Evolutionary conservation across 1,140 invertebrate genomes (phyloP).

Genomic region (Drosophila nannoptera): DNA sequence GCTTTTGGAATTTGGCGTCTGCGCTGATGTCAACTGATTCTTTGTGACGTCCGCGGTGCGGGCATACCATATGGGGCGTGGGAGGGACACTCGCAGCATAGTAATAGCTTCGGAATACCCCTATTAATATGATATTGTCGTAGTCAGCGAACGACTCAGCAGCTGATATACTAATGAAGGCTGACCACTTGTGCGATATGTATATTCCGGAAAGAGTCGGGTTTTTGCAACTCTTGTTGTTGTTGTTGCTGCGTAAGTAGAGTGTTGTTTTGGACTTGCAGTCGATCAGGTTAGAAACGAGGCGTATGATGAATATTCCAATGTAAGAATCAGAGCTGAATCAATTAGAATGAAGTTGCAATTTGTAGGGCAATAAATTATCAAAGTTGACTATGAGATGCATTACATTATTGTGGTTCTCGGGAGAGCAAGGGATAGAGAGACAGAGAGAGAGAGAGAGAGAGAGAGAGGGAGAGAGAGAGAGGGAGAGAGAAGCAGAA

Average conservation of each 20-base stretch:
- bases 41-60: conserved; percentile 24
- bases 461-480: not conserved
- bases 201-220: not conserved
- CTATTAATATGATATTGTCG: conserved; percentile 28
- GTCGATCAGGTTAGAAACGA: not conserved
- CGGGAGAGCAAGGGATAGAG: not conserved
- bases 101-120: conserved; percentile 17
- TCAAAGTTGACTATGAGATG: no score
- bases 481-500: not conserved
- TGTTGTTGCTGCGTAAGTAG: conserved; percentile 9
- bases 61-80: conserved; percentile 3
- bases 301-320: no score
- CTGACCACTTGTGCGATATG: not conserved
- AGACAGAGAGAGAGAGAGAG: not conserved
- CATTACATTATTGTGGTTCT: no score
- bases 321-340: no score
- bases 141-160: not conserved
- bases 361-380: no score
- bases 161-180: conserved; percentile 5
- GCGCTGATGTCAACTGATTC: conserved; percentile 37
- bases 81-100: conserved; percentile 15
- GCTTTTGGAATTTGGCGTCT: conserved; percentile 1
- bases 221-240: not conserved
- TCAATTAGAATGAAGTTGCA: no score
- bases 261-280: not conserved